Percentiles rank a stretch among this genome's conserved stretches.
phyloP scores from a whole-genome alignment of 1,140 invertebrate genomes.

The Ladona fulva region DNA sequence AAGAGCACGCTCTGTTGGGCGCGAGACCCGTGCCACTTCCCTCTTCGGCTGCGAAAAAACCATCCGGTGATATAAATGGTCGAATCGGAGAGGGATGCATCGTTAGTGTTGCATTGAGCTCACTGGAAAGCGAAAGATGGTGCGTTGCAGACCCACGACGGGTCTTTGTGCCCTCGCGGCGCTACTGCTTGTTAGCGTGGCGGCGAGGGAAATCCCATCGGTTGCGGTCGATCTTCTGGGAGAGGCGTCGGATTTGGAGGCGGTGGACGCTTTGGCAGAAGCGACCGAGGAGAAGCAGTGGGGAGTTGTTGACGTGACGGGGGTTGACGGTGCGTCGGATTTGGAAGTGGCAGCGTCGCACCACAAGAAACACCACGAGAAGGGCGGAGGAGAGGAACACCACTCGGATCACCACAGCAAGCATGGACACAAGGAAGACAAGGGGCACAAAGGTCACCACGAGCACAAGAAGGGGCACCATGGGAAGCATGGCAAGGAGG shows the following conservation, averaged over 20 bases:
- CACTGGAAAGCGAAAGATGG: neutral
- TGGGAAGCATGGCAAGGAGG: constrained; percentile 60
- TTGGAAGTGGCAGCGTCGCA: constrained; percentile 11
- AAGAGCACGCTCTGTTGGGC: no score
- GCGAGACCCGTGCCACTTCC: no score
- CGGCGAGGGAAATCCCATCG: neutral
- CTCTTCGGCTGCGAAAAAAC: no score
- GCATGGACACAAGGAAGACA: constrained; percentile 19
- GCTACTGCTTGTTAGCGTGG: neutral
- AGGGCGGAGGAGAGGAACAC: constrained; percentile 22
- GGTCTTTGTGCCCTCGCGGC: neutral
- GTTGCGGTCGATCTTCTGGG: neutral
- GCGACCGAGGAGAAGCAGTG: constrained; percentile 26
- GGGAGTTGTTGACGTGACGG: constrained; percentile 36
- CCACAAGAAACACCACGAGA: constrained; percentile 12
- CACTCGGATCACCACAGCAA: constrained; percentile 22
- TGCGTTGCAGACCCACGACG: neutral
- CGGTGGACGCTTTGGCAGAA: constrained; percentile 27
- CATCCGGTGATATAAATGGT: no score
- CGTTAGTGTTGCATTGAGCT: no score
- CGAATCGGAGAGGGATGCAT: no score
- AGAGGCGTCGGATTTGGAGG: constrained; percentile 15
- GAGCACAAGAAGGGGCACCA: constrained; percentile 59
- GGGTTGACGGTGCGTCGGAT: constrained; percentile 31
- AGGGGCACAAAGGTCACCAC: constrained; percentile 42